These are phyloP conservation scores for Rhynchonycteris naso DNA, from an alignment of 2,797 vertebrate species.

Conservation along the genomic window DNA sequence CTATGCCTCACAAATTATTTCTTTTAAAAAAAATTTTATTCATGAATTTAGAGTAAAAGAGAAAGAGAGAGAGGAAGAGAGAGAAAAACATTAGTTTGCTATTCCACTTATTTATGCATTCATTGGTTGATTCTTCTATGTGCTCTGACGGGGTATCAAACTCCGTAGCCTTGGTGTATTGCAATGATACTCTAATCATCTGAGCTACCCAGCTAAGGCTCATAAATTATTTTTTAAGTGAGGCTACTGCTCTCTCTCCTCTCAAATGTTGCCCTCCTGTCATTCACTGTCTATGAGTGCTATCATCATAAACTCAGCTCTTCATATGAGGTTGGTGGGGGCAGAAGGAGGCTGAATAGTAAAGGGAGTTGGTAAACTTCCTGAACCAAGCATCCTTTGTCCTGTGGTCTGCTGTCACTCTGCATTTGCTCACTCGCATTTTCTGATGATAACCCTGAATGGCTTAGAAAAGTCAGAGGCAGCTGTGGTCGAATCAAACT, in stretches of 20 bases:
- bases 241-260: not conserved
- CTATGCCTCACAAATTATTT: not conserved
- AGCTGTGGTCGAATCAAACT: slow-evolving; percentile 62
- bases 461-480: slow-evolving; percentile 74
- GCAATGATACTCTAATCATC: too few species aligned
- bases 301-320: not conserved
- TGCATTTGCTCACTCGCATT: slow-evolving; percentile 56
- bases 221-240: not conserved
- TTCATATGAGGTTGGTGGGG: not conserved
- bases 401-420: slow-evolving; percentile 48
- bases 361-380: not conserved
- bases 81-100: too few species aligned
- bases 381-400: not conserved
- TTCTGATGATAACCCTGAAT: slow-evolving; percentile 29
- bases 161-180: too few species aligned
- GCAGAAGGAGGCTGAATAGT: not conserved
- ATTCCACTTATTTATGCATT: too few species aligned
- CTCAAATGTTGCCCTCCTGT: not conserved
- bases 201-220: too few species aligned
- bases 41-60: too few species aligned
- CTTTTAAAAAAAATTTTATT: not conserved
- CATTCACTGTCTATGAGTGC: not conserved
- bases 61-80: too few species aligned
- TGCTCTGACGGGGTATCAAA: too few species aligned
- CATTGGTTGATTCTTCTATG: too few species aligned